Evolutionary conservation across 2,888 invertebrate species (phyloP), one percentile per base, ranked within the genome.

Genomic region (Eulithis testata): DNA sequence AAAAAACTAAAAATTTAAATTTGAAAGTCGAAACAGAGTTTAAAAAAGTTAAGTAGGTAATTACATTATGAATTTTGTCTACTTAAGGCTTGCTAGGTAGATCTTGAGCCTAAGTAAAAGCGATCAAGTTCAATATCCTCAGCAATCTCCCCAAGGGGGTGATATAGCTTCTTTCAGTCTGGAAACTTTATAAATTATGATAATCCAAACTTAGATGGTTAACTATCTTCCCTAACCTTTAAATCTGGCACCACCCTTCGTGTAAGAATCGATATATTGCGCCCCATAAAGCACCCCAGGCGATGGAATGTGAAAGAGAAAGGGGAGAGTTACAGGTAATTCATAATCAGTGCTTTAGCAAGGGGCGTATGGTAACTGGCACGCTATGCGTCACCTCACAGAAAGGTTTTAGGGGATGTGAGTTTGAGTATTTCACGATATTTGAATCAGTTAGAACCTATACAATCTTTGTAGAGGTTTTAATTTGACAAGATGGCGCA

Each of bases 191-290:
- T 44, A 51, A 43, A 31, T 47, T 50, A 61, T 55, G 55, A 43
- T 55, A 55, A 62, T 49, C 27, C 14, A 54, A 47, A 54, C 37
- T 40, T 47, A 27, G 14, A 54, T 40, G 31, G 4, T 11, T n/a
- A 36, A 53, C 45, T 11, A 40, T 49, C 27, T 31, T 40, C 21
- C 11, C 49, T 50, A 36, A 52, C n/a, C 36, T 37, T 12, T n/a
- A n/a, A 21, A 21, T 21, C 21, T 45, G 12, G 4, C 21, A 37
- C 54, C 54, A 54, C 64, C 36, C 63, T 58, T 14, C 21, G 58
- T 59, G 58, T 54, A n/a, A 14, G 21, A 69, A 71, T 71, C 69
- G 54, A 71, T 71, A 71, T 71, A 67, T 45, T 53, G 47, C 66
- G 43, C 67, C 65, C 63, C 59, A 62, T 61, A 53, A 53, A 63